phyloP scores from a whole-genome alignment of 1,140 invertebrate species.

The Camponotus floridanus region DNA sequence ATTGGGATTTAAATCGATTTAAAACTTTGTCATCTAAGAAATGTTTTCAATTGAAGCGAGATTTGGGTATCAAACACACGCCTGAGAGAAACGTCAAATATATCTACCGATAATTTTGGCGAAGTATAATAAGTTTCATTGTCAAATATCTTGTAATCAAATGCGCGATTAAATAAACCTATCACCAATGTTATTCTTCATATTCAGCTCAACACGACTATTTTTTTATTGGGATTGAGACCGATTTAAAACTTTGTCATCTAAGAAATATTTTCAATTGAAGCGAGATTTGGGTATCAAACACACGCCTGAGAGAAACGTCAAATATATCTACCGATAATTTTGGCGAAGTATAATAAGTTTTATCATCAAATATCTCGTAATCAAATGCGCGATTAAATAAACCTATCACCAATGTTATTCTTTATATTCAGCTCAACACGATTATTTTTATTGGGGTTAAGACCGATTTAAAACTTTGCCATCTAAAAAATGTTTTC shows the following conservation, averaged over 20 bases:
- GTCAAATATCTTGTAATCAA: background rate
- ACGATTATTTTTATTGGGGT: background rate
- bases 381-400: no score
- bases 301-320: no score
- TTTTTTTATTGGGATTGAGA: no score
- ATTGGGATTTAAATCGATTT: constrained; percentile 17
- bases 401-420: background rate
- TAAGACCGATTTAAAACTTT: constrained; percentile 33
- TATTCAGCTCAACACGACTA: no score
- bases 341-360: no score
- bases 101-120: constrained; percentile 6
- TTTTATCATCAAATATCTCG: no score
- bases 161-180: background rate
- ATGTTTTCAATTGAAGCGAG: constrained; percentile 38
- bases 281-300: no score
- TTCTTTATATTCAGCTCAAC: background rate
- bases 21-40: constrained; percentile 30
- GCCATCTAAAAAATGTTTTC: constrained; percentile 39
- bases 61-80: constrained; percentile 1
- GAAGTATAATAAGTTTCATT: background rate
- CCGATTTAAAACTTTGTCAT: no score
- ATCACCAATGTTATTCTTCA: background rate
- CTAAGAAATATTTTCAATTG: no score
- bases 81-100: constrained; percentile 25
- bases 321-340: no score